Base-by-base conservation (phyloP, 2,113 vertebrate species). In the Columba janthina region DNA sequence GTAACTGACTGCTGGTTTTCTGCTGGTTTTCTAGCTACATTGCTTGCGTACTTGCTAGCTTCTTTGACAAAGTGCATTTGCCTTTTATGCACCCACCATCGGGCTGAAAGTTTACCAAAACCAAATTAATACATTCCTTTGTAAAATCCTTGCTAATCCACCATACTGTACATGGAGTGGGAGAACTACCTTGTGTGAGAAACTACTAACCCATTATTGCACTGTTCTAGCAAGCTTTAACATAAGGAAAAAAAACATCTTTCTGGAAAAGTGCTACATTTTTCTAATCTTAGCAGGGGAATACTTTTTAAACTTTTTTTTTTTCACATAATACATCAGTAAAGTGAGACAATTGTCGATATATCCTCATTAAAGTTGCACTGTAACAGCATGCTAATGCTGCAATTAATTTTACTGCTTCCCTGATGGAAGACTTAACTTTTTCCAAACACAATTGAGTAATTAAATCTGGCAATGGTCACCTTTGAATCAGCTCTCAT, bases 361-460 rank as follows among this genome's bases (percentile, higher is more conserved):
- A 61, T 12, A 74, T 22, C 32, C 48, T 62, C n/a, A 84, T 42
- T 78, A 64, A 89, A 80, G 11, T 71, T 86, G 36, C 38, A 95
- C 11, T 42, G 31, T 66, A 89, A 92, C 1, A 3, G 28, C 64
- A 86, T 42, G 44, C 26, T 88, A 90, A 66, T 29, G 10, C 17
- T 88, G 57, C 69, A 32, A 85, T 88, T 94, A 88, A 79, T 96
- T 88, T 92, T 85, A 74, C 64, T 42, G 8, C 65, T 91, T 86
- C 69, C 40, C 26, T 74, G 32, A 73, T 24, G 24, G 44, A 67
- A 90, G 96, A 54, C 14, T 4, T 51, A 88, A 87, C 56, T 61
- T 86, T 50, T 84, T 64, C 50, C 65, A 44, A 77, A 48, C 6
- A 84, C 31, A 81, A 44, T 0, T 53, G 48, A 79, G 20, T 56